phyloP scores from a whole-genome alignment of 2,888 invertebrate species.

The Hermodice carunculata region DNA sequence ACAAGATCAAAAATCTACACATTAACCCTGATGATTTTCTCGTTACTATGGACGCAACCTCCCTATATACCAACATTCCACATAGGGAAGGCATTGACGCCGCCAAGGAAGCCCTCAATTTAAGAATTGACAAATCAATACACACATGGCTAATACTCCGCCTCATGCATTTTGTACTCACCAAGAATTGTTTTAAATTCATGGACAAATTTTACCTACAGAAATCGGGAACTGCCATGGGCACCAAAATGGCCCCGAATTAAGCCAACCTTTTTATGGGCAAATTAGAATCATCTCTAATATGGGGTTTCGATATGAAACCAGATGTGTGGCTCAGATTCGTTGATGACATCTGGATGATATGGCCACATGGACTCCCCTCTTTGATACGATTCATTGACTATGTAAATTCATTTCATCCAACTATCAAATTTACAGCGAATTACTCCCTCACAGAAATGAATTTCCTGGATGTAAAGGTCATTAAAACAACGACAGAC shows the following conservation, averaged over 20 bases:
- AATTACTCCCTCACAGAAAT: neutral
- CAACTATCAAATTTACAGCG: neutral
- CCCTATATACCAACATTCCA: slow-evolving; percentile 2
- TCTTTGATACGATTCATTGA: neutral
- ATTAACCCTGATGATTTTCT: no score
- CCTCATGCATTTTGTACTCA: neutral
- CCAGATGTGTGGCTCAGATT: neutral
- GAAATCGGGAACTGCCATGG: neutral
- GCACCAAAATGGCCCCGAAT: neutral
- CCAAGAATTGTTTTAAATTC: neutral
- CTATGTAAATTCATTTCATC: neutral
- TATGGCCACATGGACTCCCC: neutral
- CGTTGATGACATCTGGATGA: neutral
- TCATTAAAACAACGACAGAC: neutral
- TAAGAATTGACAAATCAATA: no score
- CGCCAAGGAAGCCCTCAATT: neutral
- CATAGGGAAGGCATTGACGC: neutral
- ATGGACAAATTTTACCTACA: neutral
- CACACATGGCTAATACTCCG: no score
- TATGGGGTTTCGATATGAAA: neutral
- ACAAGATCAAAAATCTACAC: neutral
- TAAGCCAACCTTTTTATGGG: neutral
- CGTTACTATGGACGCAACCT: neutral
- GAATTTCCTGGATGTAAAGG: neutral
- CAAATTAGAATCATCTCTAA: neutral